Conservation (phyloP, 2,888 invertebrate genomes). For the Cabera pusaria region DNA sequence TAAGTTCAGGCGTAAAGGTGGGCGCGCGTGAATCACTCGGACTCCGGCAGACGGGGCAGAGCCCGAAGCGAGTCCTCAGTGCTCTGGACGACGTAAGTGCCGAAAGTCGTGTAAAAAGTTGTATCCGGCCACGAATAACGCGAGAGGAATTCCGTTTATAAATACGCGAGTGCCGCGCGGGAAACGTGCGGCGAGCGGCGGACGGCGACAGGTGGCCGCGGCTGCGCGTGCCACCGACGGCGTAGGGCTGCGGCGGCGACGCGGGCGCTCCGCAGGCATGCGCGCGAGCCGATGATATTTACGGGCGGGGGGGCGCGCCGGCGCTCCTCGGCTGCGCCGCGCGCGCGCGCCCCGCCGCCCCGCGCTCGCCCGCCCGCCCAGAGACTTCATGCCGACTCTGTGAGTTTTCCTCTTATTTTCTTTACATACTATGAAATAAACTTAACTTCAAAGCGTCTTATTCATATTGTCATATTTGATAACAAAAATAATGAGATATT, state of each 20-base stretch:
- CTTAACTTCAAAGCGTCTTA: no score
- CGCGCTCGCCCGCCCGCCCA: constrained; percentile 55
- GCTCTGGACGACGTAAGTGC: constrained; percentile 79
- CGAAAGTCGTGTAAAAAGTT: constrained; percentile 82
- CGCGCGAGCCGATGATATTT: constrained; percentile 76
- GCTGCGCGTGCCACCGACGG: constrained; percentile 35
- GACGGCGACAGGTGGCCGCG: constrained; percentile 30
- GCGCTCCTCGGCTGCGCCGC: constrained; percentile 69
- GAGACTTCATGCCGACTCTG: constrained; percentile 59
- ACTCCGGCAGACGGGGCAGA: constrained; percentile 66
- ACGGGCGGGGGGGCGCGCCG: constrained; percentile 81
- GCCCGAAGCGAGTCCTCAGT: constrained; percentile 69
- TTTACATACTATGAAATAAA: no score
- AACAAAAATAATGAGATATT: no score
- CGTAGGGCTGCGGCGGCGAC: constrained; percentile 31
- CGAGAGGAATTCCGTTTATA: constrained; percentile 79
- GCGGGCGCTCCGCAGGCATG: constrained; percentile 41
- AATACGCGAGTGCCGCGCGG: constrained; percentile 63
- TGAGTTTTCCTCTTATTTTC: constrained; percentile 57
- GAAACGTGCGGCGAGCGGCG: constrained; percentile 36
- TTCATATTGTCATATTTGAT: no score
- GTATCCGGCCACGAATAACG: constrained; percentile 77
- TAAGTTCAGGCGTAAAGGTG: constrained; percentile 45
- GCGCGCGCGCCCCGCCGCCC: constrained; percentile 48
- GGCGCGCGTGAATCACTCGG: constrained; percentile 62